Percentiles rank a stretch among this genome's conserved stretches.
Conservation (phyloP, 1,140 invertebrate genomes). For the Eumaeus atala region DNA sequence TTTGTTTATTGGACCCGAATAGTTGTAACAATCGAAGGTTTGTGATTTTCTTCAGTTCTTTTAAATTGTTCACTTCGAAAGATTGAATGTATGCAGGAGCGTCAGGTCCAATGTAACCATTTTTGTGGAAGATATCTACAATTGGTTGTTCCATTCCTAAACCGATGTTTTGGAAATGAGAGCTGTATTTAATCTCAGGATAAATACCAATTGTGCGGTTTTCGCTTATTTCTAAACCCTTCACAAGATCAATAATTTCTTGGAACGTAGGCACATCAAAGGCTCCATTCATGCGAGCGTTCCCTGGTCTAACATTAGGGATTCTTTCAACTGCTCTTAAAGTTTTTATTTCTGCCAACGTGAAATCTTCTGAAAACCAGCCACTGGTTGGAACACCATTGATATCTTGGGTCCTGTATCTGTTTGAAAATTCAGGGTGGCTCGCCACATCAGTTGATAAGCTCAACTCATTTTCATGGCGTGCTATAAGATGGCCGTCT, state of each 20-base stretch:
- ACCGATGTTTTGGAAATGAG: constrained; percentile 44
- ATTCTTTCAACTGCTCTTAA: constrained; percentile 51
- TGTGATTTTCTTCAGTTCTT: constrained; percentile 52
- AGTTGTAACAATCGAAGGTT: constrained; percentile 49
- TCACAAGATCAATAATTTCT: constrained; percentile 59
- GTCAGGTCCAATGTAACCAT: constrained; percentile 39
- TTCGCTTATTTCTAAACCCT: constrained; percentile 48
- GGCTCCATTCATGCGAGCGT: constrained; percentile 45
- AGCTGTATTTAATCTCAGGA: constrained; percentile 57
- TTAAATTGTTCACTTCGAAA: constrained; percentile 57
- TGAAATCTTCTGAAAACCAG: constrained; percentile 66
- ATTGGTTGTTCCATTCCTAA: constrained; percentile 49
- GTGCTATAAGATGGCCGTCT: constrained; percentile 47
- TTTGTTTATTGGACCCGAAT: constrained; percentile 29
- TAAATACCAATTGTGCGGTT: constrained; percentile 59
- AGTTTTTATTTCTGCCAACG: constrained; percentile 56
- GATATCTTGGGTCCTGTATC: constrained; percentile 38
- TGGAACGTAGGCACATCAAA: constrained; percentile 52
- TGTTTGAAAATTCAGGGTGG: constrained; percentile 41
- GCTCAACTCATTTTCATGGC: constrained; percentile 58
- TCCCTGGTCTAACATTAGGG: constrained; percentile 43
- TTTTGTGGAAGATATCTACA: constrained; percentile 47
- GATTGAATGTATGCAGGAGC: constrained; percentile 57
- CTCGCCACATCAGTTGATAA: constrained; percentile 43
- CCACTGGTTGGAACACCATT: constrained; percentile 39